Evolutionary conservation across 2,113 vertebrate species (phyloP), one percentile per base, ranked within the genome.

Genomic region (Urocynchramus pylzowi): DNA sequence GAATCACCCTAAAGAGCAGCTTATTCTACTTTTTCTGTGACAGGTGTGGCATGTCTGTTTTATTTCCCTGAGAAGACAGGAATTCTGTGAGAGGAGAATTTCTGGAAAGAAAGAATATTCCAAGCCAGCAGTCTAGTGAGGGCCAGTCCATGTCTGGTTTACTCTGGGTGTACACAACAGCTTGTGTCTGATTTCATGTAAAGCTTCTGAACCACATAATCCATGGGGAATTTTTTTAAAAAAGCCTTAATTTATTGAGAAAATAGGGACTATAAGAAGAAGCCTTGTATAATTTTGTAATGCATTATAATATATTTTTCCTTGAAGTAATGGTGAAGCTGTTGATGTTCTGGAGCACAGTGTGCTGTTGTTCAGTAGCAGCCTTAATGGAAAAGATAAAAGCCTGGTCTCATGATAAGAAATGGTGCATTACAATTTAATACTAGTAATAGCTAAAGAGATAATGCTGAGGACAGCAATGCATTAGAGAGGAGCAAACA

Each of bases 141-240:
- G 82, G 17, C 26, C 49, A 71, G 7, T 56, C 44, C 7, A 1
- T 45, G 12, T 60, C 45, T 13, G 1, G 5, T 18, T 82, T 44
- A 27, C 57, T 68, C 28, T 53, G 54, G 5, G 31, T 61, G 52
- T 81, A 45, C 35, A 33, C 26, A 81, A 26, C 42, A 57, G 44
- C 27, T 81, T 47, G 39, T 60, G 35, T 86, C 10, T 53, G 56
- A 65, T 75, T 59, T 56, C 10, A 30, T 28, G 33, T 49, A 69
- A 93, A 92, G 22, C 27, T 78, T 47, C 63, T 81, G 67, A 93
- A 61, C 11, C 13, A 13, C 69, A 57, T 26, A 41, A 73, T 71
- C 26, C 17, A 2, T 19, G 10, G 21, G 47, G 15, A 20, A 37
- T 64, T 84, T 84, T 39, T 39, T 7, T 1, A 0, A 1, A n/a